These are phyloP conservation scores for Channa maculata DNA, from an alignment of 2,113 vertebrate genomes.

Conservation along the genomic window DNA sequence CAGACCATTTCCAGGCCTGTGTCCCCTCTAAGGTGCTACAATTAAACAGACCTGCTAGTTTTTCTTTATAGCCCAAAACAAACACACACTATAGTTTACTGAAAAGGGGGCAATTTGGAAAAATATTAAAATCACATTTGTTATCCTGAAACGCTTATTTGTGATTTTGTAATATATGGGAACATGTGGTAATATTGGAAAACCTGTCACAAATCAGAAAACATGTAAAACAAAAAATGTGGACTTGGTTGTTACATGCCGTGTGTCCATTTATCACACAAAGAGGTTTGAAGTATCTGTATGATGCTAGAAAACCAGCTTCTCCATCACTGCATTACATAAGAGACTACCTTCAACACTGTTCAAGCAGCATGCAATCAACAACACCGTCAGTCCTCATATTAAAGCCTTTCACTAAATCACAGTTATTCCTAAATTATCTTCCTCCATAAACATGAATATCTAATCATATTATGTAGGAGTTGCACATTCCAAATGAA, in stretches of 20 bases:
- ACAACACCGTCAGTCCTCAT: conserved; percentile 9
- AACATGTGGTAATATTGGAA: background rate
- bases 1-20: background rate
- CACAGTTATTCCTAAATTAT: background rate
- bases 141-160: too few relatives aligned
- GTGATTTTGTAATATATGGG: background rate
- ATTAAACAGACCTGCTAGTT: conserved; percentile 12
- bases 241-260: background rate
- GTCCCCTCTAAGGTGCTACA: conserved; percentile 14
- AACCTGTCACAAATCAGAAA: background rate
- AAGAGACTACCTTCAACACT: conserved; percentile 41
- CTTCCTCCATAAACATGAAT: background rate
- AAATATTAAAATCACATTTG: background rate
- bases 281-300: background rate
- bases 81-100: background rate
- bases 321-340: conserved; percentile 23
- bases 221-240: background rate
- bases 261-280: conserved; percentile 1
- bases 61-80: background rate
- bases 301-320: background rate
- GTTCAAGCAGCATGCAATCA: conserved; percentile 13
- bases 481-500: background rate
- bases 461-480: background rate
- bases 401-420: background rate
- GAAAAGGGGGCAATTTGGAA: background rate